Conservation (phyloP, 2,113 vertebrate species). For the Corvus cornix region DNA sequence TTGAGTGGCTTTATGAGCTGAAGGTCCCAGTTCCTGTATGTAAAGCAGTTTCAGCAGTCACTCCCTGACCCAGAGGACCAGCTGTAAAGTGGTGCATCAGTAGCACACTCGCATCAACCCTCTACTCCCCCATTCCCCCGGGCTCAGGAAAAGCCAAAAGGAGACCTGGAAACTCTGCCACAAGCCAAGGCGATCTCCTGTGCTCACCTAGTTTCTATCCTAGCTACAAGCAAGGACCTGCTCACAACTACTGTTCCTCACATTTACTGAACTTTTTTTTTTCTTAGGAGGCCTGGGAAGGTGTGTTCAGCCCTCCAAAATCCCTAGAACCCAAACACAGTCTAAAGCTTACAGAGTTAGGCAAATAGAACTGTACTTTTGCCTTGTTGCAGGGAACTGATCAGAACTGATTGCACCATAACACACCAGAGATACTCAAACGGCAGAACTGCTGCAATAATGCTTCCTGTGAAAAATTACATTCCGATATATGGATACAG, state of each 20-base stretch:
- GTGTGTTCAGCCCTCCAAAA: not conserved
- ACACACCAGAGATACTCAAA: not conserved
- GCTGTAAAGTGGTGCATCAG: not conserved
- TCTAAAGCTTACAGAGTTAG: not conserved
- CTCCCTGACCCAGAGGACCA: not conserved
- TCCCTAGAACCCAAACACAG: not conserved
- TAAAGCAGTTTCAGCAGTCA: not conserved
- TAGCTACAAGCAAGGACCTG: not conserved
- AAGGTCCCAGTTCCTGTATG: not conserved
- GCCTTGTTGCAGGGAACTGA: not conserved
- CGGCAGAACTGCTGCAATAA: not conserved
- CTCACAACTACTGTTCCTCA: not conserved
- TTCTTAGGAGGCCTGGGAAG: not conserved
- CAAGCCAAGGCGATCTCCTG: not conserved
- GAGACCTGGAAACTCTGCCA: not conserved
- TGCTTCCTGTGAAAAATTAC: not conserved
- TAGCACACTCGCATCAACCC: fast-evolving
- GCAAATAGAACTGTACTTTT: slow-evolving; percentile 10
- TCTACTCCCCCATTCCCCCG: not conserved
- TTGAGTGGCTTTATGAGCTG: not conserved
- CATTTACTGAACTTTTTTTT: not conserved
- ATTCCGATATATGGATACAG: not conserved
- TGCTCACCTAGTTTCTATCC: not conserved
- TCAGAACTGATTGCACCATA: not conserved
- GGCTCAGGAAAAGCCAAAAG: not conserved